A percentile compares a stretch with the other conserved stretches of the same genome.
Evolutionary conservation across 2,113 vertebrate species (phyloP).

Genomic region (Archocentrus centrarchus): DNA sequence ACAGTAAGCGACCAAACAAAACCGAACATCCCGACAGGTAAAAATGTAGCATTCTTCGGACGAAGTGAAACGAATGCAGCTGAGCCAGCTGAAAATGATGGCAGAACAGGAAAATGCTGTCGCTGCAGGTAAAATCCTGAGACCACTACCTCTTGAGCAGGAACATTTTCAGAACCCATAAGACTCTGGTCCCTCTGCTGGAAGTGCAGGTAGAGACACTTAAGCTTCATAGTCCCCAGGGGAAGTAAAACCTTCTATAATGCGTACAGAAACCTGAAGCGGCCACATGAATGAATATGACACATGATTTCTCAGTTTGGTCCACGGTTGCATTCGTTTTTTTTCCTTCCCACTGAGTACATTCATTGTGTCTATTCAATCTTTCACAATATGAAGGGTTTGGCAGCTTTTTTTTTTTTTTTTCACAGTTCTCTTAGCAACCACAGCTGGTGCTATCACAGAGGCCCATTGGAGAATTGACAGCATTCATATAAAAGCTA

Average conservation of each 20-base stretch:
- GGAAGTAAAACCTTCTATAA: neutral
- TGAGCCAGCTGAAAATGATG: neutral
- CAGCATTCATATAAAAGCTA: constrained; percentile 11
- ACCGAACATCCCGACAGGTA: neutral
- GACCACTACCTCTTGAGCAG: neutral
- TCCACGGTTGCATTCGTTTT: neutral
- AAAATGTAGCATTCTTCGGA: neutral
- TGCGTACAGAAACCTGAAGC: neutral
- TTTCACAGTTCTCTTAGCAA: constrained; percentile 38
- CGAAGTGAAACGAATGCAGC: neutral
- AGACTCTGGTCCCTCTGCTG: neutral
- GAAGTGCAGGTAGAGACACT: neutral
- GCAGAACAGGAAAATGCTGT: too few species aligned
- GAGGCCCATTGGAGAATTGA: constrained; percentile 22
- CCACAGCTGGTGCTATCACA: constrained; percentile 23
- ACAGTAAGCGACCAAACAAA: neutral
- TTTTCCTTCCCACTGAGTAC: neutral
- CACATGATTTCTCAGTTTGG: constrained; percentile 3
- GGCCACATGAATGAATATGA: neutral
- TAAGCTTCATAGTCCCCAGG: neutral
- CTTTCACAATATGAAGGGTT: constrained; percentile 11
- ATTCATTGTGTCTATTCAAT: constrained; percentile 35
- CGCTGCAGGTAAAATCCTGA: neutral
- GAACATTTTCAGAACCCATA: neutral
- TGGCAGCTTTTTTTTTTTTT: constrained; percentile 9